phyloP scores from a whole-genome alignment of 2,797 vertebrate species.

The Cichlasoma orientale region DNA sequence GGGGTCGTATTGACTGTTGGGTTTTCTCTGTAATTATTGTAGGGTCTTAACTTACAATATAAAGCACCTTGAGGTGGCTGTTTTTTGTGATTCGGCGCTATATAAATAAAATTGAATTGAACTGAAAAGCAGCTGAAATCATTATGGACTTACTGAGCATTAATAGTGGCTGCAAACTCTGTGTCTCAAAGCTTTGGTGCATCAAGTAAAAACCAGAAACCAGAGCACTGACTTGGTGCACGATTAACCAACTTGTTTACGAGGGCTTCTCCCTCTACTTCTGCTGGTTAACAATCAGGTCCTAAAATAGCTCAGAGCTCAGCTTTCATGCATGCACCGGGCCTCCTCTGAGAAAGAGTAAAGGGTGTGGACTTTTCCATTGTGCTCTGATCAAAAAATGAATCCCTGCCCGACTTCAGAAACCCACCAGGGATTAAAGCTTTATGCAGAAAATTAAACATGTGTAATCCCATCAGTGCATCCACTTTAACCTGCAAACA shows the following conservation, averaged over 20 bases:
- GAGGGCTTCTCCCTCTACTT: not conserved
- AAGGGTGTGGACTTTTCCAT: conserved; percentile 44
- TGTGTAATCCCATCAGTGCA: not conserved
- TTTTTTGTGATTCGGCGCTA: no score
- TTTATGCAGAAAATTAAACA: conserved; percentile 1
- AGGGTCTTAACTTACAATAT: no score
- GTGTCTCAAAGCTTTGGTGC: not conserved
- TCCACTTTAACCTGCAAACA: not conserved
- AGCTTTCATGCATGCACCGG: conserved; percentile 6
- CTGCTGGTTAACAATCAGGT: conserved; percentile 18
- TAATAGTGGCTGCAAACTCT: not conserved
- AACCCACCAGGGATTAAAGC: conserved; percentile 22
- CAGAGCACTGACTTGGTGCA: not conserved
- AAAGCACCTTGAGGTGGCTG: no score
- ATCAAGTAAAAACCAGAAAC: not conserved
- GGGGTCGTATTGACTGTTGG: no score
- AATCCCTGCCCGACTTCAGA: conserved; percentile 11
- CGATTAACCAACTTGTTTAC: not conserved
- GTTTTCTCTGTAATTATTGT: no score
- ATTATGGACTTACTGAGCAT: not conserved
- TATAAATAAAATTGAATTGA: no score
- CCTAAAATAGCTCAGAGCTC: conserved; percentile 16
- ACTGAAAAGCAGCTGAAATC: not conserved
- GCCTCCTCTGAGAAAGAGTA: conserved; percentile 8
- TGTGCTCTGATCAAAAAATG: conserved; percentile 19